Evolutionary conservation across 2,113 vertebrate species (phyloP).

Genomic region (Camarhynchus parvulus): DNA sequence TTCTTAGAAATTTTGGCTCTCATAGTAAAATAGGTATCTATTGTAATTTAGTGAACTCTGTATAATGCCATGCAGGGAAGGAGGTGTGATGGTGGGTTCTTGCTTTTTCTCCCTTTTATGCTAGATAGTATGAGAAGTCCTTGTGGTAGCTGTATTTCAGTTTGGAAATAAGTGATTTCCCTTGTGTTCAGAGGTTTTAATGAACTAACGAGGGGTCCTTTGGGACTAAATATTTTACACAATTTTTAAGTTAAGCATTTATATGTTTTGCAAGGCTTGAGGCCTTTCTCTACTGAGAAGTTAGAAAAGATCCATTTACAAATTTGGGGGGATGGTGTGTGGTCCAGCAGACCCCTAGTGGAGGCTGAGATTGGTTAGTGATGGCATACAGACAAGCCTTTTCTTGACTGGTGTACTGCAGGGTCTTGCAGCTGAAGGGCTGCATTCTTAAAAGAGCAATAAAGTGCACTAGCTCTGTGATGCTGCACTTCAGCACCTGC

Average conservation of each 20-base stretch:
- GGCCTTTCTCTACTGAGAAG: background rate
- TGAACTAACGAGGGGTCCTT: background rate
- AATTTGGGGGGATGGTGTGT: background rate
- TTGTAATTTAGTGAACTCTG: background rate
- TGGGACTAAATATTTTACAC: background rate
- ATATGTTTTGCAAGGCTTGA: background rate
- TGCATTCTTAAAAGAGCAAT: background rate
- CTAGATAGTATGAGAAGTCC: background rate
- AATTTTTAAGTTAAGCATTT: background rate
- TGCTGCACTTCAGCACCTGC: background rate
- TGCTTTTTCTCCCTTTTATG: background rate
- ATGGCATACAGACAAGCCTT: background rate
- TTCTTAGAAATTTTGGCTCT: background rate
- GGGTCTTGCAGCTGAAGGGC: background rate
- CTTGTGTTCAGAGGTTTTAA: background rate
- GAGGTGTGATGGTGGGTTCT: background rate
- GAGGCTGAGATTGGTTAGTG: background rate
- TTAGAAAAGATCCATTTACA: background rate
- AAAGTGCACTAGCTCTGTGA: background rate
- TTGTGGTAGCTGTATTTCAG: background rate
- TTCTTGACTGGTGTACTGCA: background rate
- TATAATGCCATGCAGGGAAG: background rate
- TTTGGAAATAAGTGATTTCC: slow-evolving; percentile 1
- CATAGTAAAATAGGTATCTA: background rate
- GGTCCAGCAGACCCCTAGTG: fast-evolving